phyloP scores from a whole-genome alignment of 2,797 vertebrate genomes.

The Parambassis ranga region DNA sequence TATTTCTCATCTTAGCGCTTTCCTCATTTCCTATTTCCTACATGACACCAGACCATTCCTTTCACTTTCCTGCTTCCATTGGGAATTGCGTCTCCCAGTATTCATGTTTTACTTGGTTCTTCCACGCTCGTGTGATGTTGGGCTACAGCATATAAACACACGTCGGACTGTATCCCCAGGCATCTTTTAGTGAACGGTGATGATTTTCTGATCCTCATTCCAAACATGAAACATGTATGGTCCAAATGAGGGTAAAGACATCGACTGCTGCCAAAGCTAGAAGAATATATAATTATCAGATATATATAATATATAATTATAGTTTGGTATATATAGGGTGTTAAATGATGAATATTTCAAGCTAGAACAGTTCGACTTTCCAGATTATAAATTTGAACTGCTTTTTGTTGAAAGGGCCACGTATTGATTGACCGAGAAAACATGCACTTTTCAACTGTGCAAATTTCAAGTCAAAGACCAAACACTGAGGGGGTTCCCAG shows the following conservation, averaged over 20 bases:
- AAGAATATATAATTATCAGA: background rate
- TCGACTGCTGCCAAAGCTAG: background rate
- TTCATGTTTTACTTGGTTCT: background rate
- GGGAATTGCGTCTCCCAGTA: background rate
- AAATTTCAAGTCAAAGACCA: background rate
- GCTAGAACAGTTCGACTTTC: too few species aligned
- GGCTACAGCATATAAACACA: background rate
- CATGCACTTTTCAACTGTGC: background rate
- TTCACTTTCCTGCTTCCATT: background rate
- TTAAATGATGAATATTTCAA: too few species aligned
- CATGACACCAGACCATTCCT: background rate
- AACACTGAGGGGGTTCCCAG: background rate
- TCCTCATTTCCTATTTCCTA: conserved; percentile 6
- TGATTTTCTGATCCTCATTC: background rate
- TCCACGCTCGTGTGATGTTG: background rate
- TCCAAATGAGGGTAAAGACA: background rate
- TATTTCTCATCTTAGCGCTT: conserved; percentile 19
- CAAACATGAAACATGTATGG: background rate
- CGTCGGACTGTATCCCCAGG: background rate
- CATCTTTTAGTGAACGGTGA: background rate
- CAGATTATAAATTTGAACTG: too few species aligned
- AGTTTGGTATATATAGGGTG: too few species aligned
- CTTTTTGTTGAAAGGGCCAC: too few species aligned
- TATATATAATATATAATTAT: too few species aligned
- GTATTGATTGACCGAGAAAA: too few species aligned